Percentiles rank a stretch among this genome's conserved stretches.
Evolutionary conservation across 2,888 invertebrate species (phyloP).

Genomic region (Ichneumoninae sp.): DNA sequence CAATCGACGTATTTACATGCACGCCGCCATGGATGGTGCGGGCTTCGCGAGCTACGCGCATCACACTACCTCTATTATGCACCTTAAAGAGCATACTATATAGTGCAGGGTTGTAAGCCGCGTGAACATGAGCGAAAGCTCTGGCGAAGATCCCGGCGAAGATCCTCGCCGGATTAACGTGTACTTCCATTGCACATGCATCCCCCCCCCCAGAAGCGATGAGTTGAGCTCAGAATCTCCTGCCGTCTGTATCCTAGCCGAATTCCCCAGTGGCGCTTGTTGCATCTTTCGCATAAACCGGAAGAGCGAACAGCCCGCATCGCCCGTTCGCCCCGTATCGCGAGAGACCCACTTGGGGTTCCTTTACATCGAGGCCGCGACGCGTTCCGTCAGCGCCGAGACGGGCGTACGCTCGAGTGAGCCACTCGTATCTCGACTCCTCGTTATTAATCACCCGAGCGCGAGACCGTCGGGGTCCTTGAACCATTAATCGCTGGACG

Average conservation of each 20-base stretch:
- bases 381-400: slow-evolving; percentile 21
- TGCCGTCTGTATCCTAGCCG: background rate
- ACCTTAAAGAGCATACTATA: background rate
- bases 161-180: slow-evolving; percentile 53
- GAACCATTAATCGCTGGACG: slow-evolving; percentile 33
- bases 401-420: background rate
- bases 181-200: slow-evolving; percentile 29
- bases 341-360: slow-evolving; percentile 20
- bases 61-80: background rate
- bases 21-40: slow-evolving; percentile 3
- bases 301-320: slow-evolving; percentile 14
- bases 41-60: background rate
- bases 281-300: slow-evolving; percentile 37
- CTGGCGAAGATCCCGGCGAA: slow-evolving; percentile 51
- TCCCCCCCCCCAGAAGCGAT: background rate
- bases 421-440: background rate
- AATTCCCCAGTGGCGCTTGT: slow-evolving; percentile 35
- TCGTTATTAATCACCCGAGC: slow-evolving; percentile 34
- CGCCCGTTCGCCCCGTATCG: slow-evolving; percentile 17
- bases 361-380: slow-evolving; percentile 25
- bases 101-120: slow-evolving; percentile 23
- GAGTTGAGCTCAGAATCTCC: background rate
- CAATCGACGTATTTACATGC: slow-evolving; percentile 54
- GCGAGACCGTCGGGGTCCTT: slow-evolving; percentile 11
- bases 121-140: slow-evolving; percentile 52